These are phyloP conservation scores for Drosophila suzukii DNA, from an alignment of 1,140 invertebrate genomes.

Conservation along the genomic window DNA sequence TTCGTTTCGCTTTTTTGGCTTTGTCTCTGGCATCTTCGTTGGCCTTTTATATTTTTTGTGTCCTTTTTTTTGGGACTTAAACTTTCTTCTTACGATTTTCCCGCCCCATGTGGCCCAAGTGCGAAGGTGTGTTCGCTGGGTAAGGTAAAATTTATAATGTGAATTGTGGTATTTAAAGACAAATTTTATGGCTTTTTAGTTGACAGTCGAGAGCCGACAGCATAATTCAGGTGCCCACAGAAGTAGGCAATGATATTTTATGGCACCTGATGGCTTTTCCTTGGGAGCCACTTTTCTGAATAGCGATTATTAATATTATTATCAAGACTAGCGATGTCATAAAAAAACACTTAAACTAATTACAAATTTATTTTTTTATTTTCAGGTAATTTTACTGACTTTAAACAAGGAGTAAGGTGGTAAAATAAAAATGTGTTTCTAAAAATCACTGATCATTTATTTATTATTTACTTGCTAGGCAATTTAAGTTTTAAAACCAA, in stretches of 20 bases:
- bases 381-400: conserved; percentile 43
- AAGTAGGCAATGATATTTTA: conserved; percentile 17
- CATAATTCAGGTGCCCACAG: conserved; percentile 19
- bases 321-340: too few relatives aligned
- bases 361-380: conserved; percentile 15
- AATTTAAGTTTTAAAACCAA: neutral
- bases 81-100: conserved; percentile 28
- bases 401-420: neutral
- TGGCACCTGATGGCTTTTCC: neutral
- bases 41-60: conserved; percentile 15
- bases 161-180: conserved; percentile 40
- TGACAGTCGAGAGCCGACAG: conserved; percentile 41
- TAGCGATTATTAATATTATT: neutral
- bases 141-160: conserved; percentile 44
- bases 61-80: conserved; percentile 5
- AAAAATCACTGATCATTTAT: too few relatives aligned
- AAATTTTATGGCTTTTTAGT: conserved; percentile 57
- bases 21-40: conserved; percentile 39
- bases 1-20: conserved; percentile 29
- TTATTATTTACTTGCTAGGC: too few relatives aligned
- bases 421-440: too few relatives aligned
- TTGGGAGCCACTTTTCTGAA: neutral
- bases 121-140: neutral
- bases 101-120: conserved; percentile 24
- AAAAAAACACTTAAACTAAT: conserved; percentile 11